These are phyloP conservation scores for Halcyon senegalensis DNA, from an alignment of 2,113 vertebrate genomes.

Conservation along the genomic window DNA sequence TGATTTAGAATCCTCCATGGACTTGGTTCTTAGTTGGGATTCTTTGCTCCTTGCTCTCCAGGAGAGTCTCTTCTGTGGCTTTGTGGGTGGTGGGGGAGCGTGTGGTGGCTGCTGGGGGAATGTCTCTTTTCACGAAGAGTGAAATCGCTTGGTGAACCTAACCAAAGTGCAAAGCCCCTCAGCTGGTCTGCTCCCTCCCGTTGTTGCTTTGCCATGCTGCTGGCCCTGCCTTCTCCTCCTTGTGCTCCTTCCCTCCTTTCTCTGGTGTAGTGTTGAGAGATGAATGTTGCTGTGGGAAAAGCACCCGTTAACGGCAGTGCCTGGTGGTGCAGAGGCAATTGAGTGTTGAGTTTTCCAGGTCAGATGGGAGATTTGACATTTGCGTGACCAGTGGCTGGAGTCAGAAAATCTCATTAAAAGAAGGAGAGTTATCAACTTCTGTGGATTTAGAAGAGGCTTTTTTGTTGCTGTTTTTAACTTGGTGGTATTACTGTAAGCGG, in stretches of 20 bases:
- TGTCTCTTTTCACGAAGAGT: rapidly evolving
- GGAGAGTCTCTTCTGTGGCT: neutral
- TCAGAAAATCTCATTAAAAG: constrained; percentile 29
- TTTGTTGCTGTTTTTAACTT: neutral
- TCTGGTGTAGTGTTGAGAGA: neutral
- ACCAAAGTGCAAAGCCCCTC: rapidly evolving
- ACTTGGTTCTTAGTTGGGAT: neutral
- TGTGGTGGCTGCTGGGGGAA: neutral
- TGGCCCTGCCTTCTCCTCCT: neutral
- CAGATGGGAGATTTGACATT: constrained; percentile 4
- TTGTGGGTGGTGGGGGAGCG: rapidly evolving
- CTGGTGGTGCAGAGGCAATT: neutral
- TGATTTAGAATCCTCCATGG: neutral
- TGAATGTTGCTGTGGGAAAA: neutral
- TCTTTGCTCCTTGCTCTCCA: neutral
- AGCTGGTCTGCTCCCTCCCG: neutral
- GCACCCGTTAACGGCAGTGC: neutral
- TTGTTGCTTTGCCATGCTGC: neutral
- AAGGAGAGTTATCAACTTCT: neutral
- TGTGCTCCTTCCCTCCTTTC: neutral
- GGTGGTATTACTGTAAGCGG: neutral
- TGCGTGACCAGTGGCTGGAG: neutral
- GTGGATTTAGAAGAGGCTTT: neutral
- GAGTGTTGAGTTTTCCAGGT: neutral
- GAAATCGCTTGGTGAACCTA: neutral